Evolutionary conservation across 2,113 vertebrate species (phyloP), one percentile per base, ranked within the genome.

Genomic region (Petromus typicus): DNA sequence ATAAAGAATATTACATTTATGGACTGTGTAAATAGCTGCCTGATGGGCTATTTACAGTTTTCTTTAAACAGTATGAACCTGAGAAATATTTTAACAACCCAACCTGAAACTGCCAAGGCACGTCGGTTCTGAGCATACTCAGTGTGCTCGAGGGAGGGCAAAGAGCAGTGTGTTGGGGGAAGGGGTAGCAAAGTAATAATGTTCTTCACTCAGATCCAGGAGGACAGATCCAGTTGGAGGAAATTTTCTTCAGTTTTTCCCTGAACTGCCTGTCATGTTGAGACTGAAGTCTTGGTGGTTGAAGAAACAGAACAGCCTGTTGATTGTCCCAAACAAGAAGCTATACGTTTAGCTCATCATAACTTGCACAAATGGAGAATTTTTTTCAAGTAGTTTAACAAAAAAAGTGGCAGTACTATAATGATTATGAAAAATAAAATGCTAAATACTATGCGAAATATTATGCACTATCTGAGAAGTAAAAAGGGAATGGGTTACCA

Each of bases 381-480:
- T 57, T 80, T 80, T 80, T 90, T 6, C 27, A 90, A 82, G 86
- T 1, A 51, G 57, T 63, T 57, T 93, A 73, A 91, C 64, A 66
- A 66, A 79, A 18, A 73, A 34, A 86, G 54, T 90, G 30, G 16
- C 32, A 84, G 34, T 61, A 56, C 83, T 34, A 56, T 84, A 48
- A 61, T 93, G 43, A 82, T 73, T 86, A 79, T 79, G 27, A 82
- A 86, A 91, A 40, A 78, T 87, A 78, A 81, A 86, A 43, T 73
- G 82, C 92, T 91, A 91, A 81, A 80, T 91, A 86, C 30, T 73
- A 82, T 66, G 34, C 25, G 59, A 76, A 64, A 78, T 13, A n/a
- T n/a, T n/a, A n/a, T n/a, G n/a, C n/a, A n/a, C n/a, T n/a, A n/a
- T n/a, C n/a, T n/a, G n/a, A n/a, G n/a, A n/a, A n/a, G n/a, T n/a